Conservation (phyloP, 2,888 invertebrate genomes). For the Tetragnatha montana region DNA sequence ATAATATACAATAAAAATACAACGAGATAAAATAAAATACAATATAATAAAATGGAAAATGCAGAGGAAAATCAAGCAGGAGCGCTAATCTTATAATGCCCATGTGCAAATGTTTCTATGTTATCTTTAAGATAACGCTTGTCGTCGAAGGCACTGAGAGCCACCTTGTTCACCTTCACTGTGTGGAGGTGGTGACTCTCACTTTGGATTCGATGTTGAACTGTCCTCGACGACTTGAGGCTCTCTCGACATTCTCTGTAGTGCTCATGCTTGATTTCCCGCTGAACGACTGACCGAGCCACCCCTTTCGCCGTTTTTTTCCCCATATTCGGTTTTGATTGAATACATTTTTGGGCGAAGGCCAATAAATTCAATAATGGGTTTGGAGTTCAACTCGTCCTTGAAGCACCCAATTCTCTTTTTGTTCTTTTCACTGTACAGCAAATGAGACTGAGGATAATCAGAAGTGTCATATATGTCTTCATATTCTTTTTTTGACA, state of each 20-base stretch:
- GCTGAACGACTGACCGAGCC: background rate
- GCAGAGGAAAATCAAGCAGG: too few species aligned
- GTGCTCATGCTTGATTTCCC: background rate
- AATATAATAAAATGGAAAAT: too few species aligned
- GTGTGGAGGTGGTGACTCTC: background rate
- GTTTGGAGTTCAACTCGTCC: background rate
- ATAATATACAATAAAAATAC: too few species aligned
- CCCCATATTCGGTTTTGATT: background rate
- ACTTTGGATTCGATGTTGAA: background rate
- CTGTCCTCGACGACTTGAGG: background rate
- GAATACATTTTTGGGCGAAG: background rate
- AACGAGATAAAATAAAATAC: too few species aligned
- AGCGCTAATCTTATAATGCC: background rate
- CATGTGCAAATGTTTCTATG: background rate
- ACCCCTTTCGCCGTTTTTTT: background rate
- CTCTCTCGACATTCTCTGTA: background rate
- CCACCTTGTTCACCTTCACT: background rate
- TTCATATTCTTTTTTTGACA: constrained; percentile 28
- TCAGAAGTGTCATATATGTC: constrained; percentile 7
- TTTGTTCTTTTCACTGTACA: background rate
- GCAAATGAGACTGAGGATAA: constrained; percentile 40
- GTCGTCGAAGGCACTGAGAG: background rate
- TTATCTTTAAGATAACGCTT: background rate
- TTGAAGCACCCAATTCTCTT: background rate
- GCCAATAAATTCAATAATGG: background rate